phyloP scores from a whole-genome alignment of 1,140 invertebrate genomes.

The Kradibia gibbosae region DNA sequence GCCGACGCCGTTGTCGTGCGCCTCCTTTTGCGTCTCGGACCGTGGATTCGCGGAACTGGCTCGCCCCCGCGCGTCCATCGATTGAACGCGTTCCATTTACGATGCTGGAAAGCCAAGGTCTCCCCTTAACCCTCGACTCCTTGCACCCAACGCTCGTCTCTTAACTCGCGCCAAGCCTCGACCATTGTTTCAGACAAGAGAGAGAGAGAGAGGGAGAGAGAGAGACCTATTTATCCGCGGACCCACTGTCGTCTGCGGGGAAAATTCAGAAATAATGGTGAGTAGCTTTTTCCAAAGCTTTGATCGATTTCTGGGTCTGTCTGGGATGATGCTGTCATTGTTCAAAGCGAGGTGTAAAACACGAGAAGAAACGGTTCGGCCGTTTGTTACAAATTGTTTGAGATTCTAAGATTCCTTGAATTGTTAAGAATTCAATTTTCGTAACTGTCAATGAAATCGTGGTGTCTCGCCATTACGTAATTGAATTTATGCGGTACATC shows the following conservation, averaged over 20 bases:
- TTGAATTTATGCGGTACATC: too few species aligned
- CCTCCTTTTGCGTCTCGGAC: background rate
- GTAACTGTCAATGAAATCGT: too few species aligned
- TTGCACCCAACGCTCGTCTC: background rate
- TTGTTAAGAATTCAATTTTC: too few species aligned
- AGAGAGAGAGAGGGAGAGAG: too few species aligned
- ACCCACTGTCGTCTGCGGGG: background rate
- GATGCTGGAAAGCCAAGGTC: constrained; percentile 49
- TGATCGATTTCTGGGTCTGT: too few species aligned
- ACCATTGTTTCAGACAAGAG: background rate
- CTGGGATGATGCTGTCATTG: too few species aligned
- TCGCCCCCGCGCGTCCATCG: constrained; percentile 27
- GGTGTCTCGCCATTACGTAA: too few species aligned
- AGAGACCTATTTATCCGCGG: background rate
- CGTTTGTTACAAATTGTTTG: too few species aligned
- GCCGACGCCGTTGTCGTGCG: background rate
- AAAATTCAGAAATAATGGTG: background rate
- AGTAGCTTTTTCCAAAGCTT: too few species aligned
- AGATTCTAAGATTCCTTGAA: too few species aligned
- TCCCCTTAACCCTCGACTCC: background rate
- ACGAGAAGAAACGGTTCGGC: too few species aligned
- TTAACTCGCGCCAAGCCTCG: background rate
- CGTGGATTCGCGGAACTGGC: constrained; percentile 20
- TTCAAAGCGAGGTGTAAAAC: too few species aligned
- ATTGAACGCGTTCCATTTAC: constrained; percentile 50